Evolutionary conservation across 2,113 vertebrate genomes (phyloP).

Genomic region (Ceyx melanurus): DNA sequence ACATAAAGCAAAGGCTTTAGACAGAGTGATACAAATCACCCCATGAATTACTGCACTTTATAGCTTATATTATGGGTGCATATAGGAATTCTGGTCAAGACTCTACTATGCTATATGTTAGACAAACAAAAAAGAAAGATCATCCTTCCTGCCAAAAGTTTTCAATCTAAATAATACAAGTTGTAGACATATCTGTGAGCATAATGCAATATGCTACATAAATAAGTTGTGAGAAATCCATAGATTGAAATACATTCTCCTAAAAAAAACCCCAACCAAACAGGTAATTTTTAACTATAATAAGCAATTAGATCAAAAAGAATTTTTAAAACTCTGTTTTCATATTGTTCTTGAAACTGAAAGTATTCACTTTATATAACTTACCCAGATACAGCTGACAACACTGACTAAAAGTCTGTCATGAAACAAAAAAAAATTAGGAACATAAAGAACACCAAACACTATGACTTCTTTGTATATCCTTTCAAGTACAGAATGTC

Average conservation of each 20-base stretch:
- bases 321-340: not conserved
- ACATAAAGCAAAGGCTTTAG: not conserved
- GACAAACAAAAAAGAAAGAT: not conserved
- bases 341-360: not conserved
- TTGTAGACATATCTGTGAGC: not conserved
- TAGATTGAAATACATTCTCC: not conserved
- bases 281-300: not conserved
- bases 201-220: not conserved
- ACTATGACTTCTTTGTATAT: not conserved
- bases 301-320: not conserved
- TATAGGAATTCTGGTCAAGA: not conserved
- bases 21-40: not conserved
- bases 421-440: not conserved
- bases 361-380: not conserved
- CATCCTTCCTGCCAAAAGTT: not conserved
- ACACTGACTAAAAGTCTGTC: not conserved
- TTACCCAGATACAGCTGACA: not conserved
- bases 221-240: not conserved
- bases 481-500: conserved; percentile 62
- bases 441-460: conserved; percentile 24
- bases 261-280: not conserved
- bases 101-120: not conserved
- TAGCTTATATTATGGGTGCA: not conserved
- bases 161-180: not conserved
- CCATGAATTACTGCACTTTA: not conserved